A percentile compares a stretch with the other conserved stretches of the same genome.
These are phyloP conservation scores for Branchipolynoe longqiensis DNA, from an alignment of 2,888 invertebrate species.

Conservation along the genomic window DNA sequence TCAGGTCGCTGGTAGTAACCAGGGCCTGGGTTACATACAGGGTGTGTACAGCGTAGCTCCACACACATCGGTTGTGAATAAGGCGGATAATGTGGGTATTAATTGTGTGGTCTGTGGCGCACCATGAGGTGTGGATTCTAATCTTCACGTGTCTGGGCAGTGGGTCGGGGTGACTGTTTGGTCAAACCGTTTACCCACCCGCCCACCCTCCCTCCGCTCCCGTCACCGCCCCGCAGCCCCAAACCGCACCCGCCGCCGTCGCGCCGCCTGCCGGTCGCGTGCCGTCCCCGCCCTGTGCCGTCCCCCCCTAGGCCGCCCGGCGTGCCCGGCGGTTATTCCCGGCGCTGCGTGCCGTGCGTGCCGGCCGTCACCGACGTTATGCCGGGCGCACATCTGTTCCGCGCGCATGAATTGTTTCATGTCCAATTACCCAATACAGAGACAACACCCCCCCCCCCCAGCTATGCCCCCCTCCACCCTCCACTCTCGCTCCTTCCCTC, in stretches of 20 bases:
- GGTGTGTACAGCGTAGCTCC: no score
- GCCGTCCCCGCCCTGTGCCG: background rate
- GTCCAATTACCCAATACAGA: background rate
- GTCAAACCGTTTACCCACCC: slow-evolving; percentile 1
- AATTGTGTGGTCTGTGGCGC: no score
- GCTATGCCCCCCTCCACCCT: no score
- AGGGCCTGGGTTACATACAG: no score
- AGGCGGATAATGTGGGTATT: no score
- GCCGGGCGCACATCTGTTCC: slow-evolving; percentile 7
- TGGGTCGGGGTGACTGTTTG: background rate
- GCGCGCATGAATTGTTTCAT: background rate
- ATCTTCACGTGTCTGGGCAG: background rate
- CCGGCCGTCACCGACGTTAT: background rate
- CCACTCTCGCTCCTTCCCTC: background rate
- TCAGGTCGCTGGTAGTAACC: no score
- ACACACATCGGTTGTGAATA: no score
- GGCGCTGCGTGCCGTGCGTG: background rate
- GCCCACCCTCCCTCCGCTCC: background rate
- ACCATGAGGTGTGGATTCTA: no score
- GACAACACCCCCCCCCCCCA: background rate
- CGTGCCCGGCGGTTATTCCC: slow-evolving; percentile 12
- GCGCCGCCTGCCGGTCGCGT: background rate
- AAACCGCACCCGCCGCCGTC: background rate
- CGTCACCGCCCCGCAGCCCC: background rate
- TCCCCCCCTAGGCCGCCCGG: background rate